Conservation (phyloP, 2,888 invertebrate genomes). For the Drosophila testacea region DNA sequence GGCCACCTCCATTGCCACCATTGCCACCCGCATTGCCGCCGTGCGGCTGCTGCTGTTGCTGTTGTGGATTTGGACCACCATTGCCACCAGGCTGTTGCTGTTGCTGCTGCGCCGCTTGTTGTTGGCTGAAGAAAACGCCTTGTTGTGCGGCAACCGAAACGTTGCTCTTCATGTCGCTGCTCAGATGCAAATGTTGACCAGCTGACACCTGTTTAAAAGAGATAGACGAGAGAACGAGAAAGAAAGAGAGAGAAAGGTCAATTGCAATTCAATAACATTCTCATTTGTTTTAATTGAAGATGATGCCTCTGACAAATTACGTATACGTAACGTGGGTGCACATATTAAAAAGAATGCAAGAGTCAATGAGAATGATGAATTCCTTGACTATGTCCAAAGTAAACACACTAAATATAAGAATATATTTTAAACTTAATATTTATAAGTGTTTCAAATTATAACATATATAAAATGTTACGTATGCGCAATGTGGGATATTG, state of each 20-base stretch:
- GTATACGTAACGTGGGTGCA: conserved; percentile 9
- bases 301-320: conserved; percentile 6
- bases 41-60: conserved; percentile 67
- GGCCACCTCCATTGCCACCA: conserved; percentile 75
- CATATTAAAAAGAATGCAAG: neutral
- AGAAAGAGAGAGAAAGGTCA: conserved; percentile 4
- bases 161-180: conserved; percentile 89
- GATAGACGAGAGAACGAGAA: neutral
- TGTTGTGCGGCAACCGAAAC: conserved; percentile 94
- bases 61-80: conserved; percentile 61
- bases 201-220: conserved; percentile 89
- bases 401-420: neutral
- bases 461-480: too few species aligned
- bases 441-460: neutral
- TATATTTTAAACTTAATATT: neutral
- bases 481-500: too few species aligned
- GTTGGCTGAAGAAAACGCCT: conserved; percentile 90
- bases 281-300: conserved; percentile 18
- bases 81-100: conserved; percentile 79
- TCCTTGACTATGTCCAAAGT: neutral
- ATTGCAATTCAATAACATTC: conserved; percentile 22
- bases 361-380: neutral
- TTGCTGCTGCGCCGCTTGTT: conserved; percentile 81
- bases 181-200: conserved; percentile 93
- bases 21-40: conserved; percentile 55